These are phyloP conservation scores for Acipenser ruthenus DNA, from an alignment of 2,797 vertebrate genomes.

Conservation along the genomic window DNA sequence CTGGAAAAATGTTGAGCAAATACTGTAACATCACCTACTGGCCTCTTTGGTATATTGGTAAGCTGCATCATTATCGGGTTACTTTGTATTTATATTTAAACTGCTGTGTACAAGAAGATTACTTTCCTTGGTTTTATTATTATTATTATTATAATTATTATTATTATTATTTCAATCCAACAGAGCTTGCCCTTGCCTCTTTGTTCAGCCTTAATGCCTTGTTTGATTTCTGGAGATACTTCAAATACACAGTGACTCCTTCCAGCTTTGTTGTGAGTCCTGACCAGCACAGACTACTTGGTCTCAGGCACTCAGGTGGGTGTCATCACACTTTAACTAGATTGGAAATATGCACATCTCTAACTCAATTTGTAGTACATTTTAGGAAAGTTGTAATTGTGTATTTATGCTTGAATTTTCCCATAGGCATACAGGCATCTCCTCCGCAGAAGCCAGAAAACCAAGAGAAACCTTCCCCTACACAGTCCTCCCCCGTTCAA, in stretches of 20 bases:
- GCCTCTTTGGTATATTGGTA: slow-evolving; percentile 94
- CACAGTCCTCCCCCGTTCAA: slow-evolving; percentile 67
- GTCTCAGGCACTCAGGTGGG: slow-evolving; percentile 61
- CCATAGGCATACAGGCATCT: slow-evolving; percentile 65
- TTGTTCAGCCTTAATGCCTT: slow-evolving; percentile 88
- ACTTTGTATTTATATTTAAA: not conserved
- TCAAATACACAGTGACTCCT: slow-evolving; percentile 84
- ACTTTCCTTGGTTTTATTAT: not conserved
- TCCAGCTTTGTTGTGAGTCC: slow-evolving; percentile 67
- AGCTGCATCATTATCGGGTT: slow-evolving; percentile 15
- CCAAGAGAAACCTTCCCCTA: slow-evolving; percentile 58
- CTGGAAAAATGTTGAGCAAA: slow-evolving; percentile 76
- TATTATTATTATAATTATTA: not conserved
- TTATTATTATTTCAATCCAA: slow-evolving; percentile 17
- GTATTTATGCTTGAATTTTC: not conserved
- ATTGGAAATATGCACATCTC: too few species aligned
- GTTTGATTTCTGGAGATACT: slow-evolving; percentile 95
- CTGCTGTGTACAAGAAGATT: too few species aligned
- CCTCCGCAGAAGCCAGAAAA: slow-evolving; percentile 65
- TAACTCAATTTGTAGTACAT: too few species aligned
- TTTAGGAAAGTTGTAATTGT: not conserved
- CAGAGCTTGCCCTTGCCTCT: slow-evolving; percentile 76
- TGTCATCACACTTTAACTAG: not conserved
- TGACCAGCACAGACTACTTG: slow-evolving; percentile 74
- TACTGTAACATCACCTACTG: slow-evolving; percentile 87